A percentile compares a stretch with the other conserved stretches of the same genome.
These are phyloP conservation scores for Tipula helvola DNA, from an alignment of 2,888 invertebrate genomes.

Conservation along the genomic window DNA sequence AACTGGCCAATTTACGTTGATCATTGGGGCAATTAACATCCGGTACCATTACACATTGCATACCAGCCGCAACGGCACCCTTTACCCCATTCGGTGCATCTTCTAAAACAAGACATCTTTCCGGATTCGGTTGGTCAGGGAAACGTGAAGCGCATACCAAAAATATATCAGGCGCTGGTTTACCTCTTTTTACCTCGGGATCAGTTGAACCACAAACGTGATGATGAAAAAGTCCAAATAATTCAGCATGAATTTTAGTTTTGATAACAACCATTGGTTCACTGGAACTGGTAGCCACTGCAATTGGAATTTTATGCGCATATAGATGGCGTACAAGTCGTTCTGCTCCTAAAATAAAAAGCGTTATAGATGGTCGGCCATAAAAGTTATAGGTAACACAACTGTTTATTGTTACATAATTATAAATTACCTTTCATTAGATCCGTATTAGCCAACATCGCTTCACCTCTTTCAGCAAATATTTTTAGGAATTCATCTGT, in stretches of 20 bases:
- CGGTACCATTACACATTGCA: conserved; percentile 80
- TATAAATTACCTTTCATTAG: conserved; percentile 48
- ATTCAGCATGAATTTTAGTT: conserved; percentile 46
- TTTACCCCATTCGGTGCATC: conserved; percentile 84
- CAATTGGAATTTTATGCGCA: conserved; percentile 62
- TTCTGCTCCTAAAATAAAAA: conserved; percentile 40
- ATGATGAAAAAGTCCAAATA: conserved; percentile 60
- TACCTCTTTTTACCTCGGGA: conserved; percentile 71
- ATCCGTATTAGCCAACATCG: conserved; percentile 46
- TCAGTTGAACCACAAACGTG: conserved; percentile 73
- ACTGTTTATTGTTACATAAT: too few relatives aligned
- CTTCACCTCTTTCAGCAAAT: conserved; percentile 44
- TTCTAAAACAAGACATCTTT: conserved; percentile 69
- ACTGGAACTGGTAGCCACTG: conserved; percentile 78
- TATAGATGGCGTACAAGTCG: conserved; percentile 65
- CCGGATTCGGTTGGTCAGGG: conserved; percentile 47
- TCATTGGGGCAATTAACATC: conserved; percentile 42
- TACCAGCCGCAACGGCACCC: conserved; percentile 65
- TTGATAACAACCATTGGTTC: conserved; percentile 58
- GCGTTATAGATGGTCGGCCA: too few relatives aligned
- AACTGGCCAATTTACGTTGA: conserved; percentile 45
- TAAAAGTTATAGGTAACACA: too few relatives aligned
- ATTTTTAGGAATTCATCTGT: conserved; percentile 51
- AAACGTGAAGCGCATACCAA: conserved; percentile 64
- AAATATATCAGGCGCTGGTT: conserved; percentile 84